phyloP scores from a whole-genome alignment of 2,113 vertebrate species.

The Edolisoma coerulescens region DNA sequence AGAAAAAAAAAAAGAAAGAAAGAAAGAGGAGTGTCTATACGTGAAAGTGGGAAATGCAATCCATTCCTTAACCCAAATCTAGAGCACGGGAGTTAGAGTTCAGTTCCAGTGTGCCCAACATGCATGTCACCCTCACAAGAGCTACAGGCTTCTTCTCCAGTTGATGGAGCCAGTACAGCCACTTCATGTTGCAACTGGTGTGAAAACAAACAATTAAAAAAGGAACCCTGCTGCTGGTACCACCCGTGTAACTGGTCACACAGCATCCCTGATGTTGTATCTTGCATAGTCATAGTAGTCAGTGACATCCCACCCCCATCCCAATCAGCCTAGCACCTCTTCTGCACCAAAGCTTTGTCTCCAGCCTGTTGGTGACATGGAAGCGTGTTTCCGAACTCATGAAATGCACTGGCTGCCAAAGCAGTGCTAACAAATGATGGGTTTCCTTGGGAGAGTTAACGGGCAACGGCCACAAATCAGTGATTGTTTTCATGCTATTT shows the following conservation, averaged over 20 bases:
- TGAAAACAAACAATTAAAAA: background rate
- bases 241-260: background rate
- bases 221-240: background rate
- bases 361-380: background rate
- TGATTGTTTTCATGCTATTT: slow-evolving; percentile 13
- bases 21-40: background rate
- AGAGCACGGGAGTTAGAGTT: accelerated
- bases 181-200: background rate
- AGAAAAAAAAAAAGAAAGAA: background rate
- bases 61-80: background rate
- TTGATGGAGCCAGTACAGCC: background rate
- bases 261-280: background rate
- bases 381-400: background rate
- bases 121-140: background rate
- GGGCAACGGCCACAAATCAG: background rate
- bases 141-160: background rate
- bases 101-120: background rate
- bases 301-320: background rate
- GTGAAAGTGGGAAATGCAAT: background rate
- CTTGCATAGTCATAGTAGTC: background rate
- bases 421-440: background rate
- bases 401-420: background rate
- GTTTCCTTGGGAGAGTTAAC: background rate
- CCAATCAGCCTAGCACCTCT: background rate
- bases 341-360: background rate